Evolutionary conservation across 2,888 invertebrate genomes (phyloP).

Genomic region (Microctonus hyperodae): DNA sequence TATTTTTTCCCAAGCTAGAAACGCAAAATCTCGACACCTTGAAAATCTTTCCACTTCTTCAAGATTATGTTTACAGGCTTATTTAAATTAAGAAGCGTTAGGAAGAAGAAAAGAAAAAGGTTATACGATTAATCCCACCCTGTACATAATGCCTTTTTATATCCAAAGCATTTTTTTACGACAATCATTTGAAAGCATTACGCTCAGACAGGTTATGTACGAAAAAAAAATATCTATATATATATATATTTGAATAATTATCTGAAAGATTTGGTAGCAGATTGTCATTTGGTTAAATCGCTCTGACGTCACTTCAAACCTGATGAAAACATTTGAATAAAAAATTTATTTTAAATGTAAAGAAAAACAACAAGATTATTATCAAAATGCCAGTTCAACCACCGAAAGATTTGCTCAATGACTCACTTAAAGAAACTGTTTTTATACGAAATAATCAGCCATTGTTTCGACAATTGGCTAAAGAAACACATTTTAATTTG

Average conservation of each 20-base stretch:
- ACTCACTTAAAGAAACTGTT: slow-evolving; percentile 48
- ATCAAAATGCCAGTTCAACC: slow-evolving; percentile 52
- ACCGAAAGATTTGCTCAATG: slow-evolving; percentile 49
- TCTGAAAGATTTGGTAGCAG: neutral
- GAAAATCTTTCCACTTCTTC: slow-evolving; percentile 4
- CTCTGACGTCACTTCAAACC: neutral
- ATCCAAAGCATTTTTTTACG: neutral
- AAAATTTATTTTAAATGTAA: too few species aligned
- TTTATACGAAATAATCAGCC: slow-evolving; percentile 49
- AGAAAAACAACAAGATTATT: too few species aligned
- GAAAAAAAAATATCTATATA: neutral
- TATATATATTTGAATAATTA: too few species aligned
- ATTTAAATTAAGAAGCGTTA: slow-evolving; percentile 2
- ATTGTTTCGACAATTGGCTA: slow-evolving; percentile 47
- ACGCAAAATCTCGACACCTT: neutral
- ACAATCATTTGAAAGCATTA: neutral
- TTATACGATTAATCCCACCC: neutral
- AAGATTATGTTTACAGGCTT: slow-evolving; percentile 5
- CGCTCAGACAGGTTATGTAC: neutral
- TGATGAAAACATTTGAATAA: slow-evolving; percentile 13
- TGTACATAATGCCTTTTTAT: neutral
- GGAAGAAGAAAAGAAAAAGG: neutral
- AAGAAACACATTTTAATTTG: slow-evolving; percentile 48
- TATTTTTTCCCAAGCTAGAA: neutral
- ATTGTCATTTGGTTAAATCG: neutral